These are phyloP conservation scores for Drosophila pseudoobscura DNA, from an alignment of 1,140 invertebrate species.

Conservation along the genomic window DNA sequence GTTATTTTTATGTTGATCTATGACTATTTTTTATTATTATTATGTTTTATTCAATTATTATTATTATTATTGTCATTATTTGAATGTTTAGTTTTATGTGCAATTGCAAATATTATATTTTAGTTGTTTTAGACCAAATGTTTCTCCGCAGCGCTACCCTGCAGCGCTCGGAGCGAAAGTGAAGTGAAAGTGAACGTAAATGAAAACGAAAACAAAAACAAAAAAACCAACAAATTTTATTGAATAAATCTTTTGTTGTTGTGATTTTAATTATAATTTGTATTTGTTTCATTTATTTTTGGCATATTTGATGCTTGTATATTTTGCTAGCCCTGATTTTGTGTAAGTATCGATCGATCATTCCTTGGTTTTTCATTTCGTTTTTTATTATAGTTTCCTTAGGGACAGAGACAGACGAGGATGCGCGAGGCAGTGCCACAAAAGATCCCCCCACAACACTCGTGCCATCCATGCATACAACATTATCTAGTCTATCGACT, in stretches of 20 bases:
- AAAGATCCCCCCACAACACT: no score
- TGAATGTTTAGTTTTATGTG: slow-evolving; percentile 60
- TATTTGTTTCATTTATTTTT: slow-evolving; percentile 16
- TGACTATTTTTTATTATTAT: slow-evolving; percentile 33
- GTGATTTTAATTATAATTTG: slow-evolving; percentile 61
- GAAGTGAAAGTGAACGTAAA: slow-evolving; percentile 15
- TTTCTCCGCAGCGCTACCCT: slow-evolving; percentile 26
- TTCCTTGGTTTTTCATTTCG: slow-evolving; percentile 18
- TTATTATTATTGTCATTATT: slow-evolving; percentile 50
- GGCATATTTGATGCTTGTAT: not conserved
- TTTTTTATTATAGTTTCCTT: not conserved
- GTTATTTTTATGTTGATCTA: slow-evolving; percentile 35
- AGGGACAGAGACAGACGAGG: not conserved
- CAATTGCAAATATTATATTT: slow-evolving; percentile 32
- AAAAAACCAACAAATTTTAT: slow-evolving; percentile 49
- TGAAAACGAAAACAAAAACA: not conserved
- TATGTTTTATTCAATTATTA: slow-evolving; percentile 52
- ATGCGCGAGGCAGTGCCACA: not conserved
- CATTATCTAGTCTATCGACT: no score
- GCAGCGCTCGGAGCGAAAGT: slow-evolving; percentile 13
- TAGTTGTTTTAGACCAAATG: slow-evolving; percentile 62
- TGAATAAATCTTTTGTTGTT: slow-evolving; percentile 73
- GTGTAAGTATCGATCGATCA: not conserved
- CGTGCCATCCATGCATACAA: no score
- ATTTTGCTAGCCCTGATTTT: slow-evolving; percentile 9